Evolutionary conservation across 2,888 invertebrate genomes (phyloP), one percentile per base, ranked within the genome.

Genomic region (Kuschelorhynchus macadamiae): DNA sequence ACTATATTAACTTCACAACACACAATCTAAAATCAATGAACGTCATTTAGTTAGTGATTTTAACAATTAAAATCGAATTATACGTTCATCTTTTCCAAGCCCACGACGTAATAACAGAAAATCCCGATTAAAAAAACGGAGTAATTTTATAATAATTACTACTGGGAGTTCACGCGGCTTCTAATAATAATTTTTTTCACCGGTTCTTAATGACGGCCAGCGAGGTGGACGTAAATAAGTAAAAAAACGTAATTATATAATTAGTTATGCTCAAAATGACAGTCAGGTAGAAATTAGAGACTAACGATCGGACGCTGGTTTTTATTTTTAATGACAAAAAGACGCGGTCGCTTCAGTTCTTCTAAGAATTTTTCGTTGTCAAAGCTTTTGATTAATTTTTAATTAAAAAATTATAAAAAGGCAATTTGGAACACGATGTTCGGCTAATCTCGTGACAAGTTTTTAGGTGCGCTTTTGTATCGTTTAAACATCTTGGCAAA

Each of bases 201-300:
- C 39, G 33, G 53, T 30, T 5, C 63, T 52, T 68, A 68, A 68
- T 68, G 68, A 68, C 47, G 63, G 63, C 47, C 68, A 56, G 68
- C 50, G 39, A 42, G 47, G 53, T 44, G 68, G 60, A 68, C 53
- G 59, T 46, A 57, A 57, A 62, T 63, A 63, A 33, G 46, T 49
- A 36, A 79, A 81, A 81, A 81, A 80, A 79, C 76, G 74, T 81
- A 83, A 83, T 83, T 83, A 82, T 81, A 78, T 79, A 82, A 83
- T 83, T 82, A 82, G 83, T 80, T 83, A 82, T 83, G 82, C 81
- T 79, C 80, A 80, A 79, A 82, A 82, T 81, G 82, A 82, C 83
- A 82, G 81, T 78, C 80, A 78, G 78, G 80, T 80, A 80, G 79
- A 77, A 78, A 76, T 77, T 79, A 80, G 79, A 77, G 78, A 59